Percentiles rank a stretch among this genome's conserved stretches.
phyloP scores from a whole-genome alignment of 2,888 invertebrate species.

The Amphipoea lucens region DNA sequence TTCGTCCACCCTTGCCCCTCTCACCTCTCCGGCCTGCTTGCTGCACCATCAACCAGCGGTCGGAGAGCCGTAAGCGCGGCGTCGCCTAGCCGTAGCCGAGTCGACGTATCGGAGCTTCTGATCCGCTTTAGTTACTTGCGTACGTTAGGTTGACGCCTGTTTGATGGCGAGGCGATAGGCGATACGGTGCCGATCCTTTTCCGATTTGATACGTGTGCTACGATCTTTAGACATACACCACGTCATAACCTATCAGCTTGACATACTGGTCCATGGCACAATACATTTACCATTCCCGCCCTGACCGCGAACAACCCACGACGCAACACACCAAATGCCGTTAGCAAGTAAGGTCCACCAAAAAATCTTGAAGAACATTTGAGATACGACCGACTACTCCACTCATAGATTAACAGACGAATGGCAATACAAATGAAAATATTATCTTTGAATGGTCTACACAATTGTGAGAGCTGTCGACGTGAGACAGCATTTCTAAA shows the following conservation, averaged over 20 bases:
- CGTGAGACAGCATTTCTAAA: constrained; percentile 2
- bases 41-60: no score
- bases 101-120: no score
- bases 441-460: constrained; percentile 8
- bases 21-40: no score
- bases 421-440: neutral
- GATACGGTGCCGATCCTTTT: no score
- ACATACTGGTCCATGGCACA: neutral
- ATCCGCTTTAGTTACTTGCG: no score
- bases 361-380: constrained; percentile 42
- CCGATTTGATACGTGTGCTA: no score
- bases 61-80: no score
- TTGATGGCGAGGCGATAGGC: no score
- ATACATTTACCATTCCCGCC: constrained; percentile 17
- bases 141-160: no score
- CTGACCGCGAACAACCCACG: neutral
- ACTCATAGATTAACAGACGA: constrained; percentile 3
- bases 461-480: constrained; percentile 18
- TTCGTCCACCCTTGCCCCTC: no score
- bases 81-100: no score
- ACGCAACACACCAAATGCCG: neutral
- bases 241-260: neutral
- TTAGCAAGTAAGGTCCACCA: constrained; percentile 4
- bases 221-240: neutral
- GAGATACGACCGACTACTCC: neutral